Percentiles rank a stretch among this genome's conserved stretches.
phyloP scores from a whole-genome alignment of 2,888 invertebrate species.

The Xanthia icteritia region DNA sequence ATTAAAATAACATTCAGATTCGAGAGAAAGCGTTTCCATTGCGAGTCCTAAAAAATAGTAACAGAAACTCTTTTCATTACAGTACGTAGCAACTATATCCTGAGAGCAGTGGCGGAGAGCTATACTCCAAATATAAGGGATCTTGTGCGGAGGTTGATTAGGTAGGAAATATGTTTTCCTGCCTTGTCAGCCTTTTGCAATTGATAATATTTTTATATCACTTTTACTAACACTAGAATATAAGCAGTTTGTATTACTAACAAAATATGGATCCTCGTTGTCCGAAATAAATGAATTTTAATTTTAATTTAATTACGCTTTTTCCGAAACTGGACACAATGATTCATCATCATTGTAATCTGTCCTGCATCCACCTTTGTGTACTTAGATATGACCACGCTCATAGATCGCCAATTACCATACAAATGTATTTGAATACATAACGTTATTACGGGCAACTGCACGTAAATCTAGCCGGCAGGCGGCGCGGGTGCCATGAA shows the following conservation, averaged over 20 bases:
- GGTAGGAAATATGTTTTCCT: too few species aligned
- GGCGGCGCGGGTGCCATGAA: conserved; percentile 41
- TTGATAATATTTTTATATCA: too few species aligned
- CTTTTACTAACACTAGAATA: too few species aligned
- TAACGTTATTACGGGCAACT: conserved; percentile 30
- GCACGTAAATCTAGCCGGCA: conserved; percentile 52
- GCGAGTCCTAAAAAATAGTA: background rate
- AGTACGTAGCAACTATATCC: too few species aligned
- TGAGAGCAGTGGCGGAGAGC: too few species aligned
- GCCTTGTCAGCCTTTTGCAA: too few species aligned
- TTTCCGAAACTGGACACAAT: background rate
- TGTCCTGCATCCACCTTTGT: background rate
- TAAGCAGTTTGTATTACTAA: too few species aligned
- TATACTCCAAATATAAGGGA: too few species aligned
- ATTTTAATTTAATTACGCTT: too few species aligned
- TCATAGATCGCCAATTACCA: conserved; percentile 44
- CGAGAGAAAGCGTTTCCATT: background rate
- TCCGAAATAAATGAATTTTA: too few species aligned
- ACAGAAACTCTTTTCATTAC: background rate
- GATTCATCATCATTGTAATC: background rate
- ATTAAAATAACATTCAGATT: background rate
- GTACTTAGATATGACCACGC: background rate
- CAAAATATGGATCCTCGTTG: too few species aligned
- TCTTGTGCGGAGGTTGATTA: too few species aligned
- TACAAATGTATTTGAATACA: conserved; percentile 46